phyloP scores from a whole-genome alignment of 2,888 invertebrate genomes.

The Patella depressa region DNA sequence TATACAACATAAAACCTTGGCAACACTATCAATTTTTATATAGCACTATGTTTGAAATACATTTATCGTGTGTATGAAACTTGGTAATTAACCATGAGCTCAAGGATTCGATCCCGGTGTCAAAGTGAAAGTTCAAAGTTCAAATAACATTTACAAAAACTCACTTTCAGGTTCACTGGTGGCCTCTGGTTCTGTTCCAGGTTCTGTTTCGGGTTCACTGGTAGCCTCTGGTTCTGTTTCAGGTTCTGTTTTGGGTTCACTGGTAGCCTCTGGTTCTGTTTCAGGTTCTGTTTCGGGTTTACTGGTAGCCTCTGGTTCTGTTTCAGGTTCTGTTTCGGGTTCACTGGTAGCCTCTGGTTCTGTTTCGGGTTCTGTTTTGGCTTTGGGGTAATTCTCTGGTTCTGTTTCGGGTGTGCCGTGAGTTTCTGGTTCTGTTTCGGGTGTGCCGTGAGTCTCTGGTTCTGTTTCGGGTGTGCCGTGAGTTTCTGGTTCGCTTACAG shows the following conservation, averaged over 20 bases:
- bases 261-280: slow-evolving; percentile 9
- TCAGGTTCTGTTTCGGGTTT: background rate
- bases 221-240: slow-evolving; percentile 23
- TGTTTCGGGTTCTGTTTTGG: slow-evolving; percentile 15
- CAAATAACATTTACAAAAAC: too few relatives aligned
- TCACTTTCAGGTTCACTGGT: slow-evolving; percentile 23
- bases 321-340: slow-evolving; percentile 60
- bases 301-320: slow-evolving; percentile 22
- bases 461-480: slow-evolving; percentile 15
- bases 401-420: slow-evolving; percentile 47
- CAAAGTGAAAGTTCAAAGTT: too few relatives aligned
- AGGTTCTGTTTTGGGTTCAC: slow-evolving; percentile 26
- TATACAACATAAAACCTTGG: too few relatives aligned
- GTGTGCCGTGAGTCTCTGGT: slow-evolving; percentile 9
- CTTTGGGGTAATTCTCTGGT: slow-evolving; percentile 45
- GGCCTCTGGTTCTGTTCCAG: slow-evolving; percentile 8
- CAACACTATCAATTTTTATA: too few relatives aligned
- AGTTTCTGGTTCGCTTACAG: slow-evolving; percentile 60
- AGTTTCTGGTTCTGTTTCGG: slow-evolving; percentile 26
- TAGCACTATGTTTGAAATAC: too few relatives aligned
- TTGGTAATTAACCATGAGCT: too few relatives aligned
- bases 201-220: background rate
- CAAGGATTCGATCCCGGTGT: too few relatives aligned
- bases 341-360: slow-evolving; percentile 17
- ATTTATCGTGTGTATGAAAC: too few relatives aligned